These are phyloP conservation scores for Meteorus sp. DNA, from an alignment of 1,140 invertebrate genomes.

Conservation along the genomic window DNA sequence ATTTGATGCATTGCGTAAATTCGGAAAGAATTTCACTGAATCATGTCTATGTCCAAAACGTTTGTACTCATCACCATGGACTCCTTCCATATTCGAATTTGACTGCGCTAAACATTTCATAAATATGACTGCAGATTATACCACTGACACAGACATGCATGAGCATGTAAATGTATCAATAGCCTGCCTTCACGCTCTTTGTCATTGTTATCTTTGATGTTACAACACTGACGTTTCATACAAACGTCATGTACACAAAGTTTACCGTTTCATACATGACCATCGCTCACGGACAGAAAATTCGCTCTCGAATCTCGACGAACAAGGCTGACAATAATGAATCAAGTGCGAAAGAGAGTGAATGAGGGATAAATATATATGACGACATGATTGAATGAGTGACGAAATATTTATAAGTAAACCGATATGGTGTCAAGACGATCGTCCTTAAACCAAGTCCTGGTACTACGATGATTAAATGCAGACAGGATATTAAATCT, in stretches of 20 bases:
- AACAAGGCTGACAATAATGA: no score
- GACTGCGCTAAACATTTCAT: slow-evolving; percentile 39
- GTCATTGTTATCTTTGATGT: no score
- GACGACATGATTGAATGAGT: background rate
- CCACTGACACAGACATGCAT: background rate
- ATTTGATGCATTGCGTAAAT: no score
- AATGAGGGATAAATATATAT: background rate
- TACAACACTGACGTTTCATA: no score
- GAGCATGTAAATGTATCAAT: background rate
- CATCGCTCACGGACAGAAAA: no score
- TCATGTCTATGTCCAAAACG: no score
- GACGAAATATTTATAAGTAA: background rate
- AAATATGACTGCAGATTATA: slow-evolving; percentile 31
- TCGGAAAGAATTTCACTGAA: no score
- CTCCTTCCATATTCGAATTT: slow-evolving; percentile 46
- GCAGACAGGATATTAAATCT: slow-evolving; percentile 56
- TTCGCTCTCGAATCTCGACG: no score
- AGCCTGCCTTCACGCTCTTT: no score
- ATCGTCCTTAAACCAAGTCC: slow-evolving; percentile 44
- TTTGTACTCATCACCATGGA: background rate
- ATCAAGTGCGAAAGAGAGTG: background rate
- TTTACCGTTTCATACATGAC: no score
- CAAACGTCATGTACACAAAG: no score
- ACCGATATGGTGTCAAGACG: slow-evolving; percentile 42
- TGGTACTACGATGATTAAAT: slow-evolving; percentile 53